Conservation (phyloP, 1,140 invertebrate genomes). For the Leptopilina boulardi region DNA sequence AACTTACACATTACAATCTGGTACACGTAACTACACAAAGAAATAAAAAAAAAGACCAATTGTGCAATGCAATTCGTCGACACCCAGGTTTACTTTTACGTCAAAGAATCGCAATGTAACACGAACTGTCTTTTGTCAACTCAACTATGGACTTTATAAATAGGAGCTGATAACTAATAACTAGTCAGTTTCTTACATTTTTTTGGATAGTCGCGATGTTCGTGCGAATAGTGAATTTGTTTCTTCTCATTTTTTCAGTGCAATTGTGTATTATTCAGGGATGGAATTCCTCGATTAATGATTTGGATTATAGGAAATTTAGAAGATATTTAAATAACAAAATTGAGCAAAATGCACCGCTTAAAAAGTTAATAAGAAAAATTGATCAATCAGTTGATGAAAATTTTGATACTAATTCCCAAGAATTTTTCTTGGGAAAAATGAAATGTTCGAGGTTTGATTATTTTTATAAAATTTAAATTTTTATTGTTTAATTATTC, state of each 20-base stretch:
- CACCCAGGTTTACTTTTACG: constrained; percentile 61
- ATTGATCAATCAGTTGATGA: background rate
- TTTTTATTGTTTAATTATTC: background rate
- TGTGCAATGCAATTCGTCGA: constrained; percentile 37
- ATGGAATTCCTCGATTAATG: background rate
- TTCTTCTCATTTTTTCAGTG: background rate
- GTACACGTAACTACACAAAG: constrained; percentile 34
- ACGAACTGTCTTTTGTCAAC: constrained; percentile 66
- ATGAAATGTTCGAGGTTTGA: constrained; percentile 41
- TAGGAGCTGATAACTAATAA: constrained; percentile 38
- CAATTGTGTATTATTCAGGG: background rate
- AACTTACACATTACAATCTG: constrained; percentile 29
- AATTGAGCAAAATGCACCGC: background rate
- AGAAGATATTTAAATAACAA: background rate
- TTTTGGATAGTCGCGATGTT: background rate
- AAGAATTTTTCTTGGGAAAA: constrained; percentile 28
- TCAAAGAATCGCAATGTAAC: constrained; percentile 49
- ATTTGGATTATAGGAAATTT: constrained; percentile 11
- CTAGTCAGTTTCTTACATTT: constrained; percentile 16
- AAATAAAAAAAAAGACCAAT: constrained; percentile 35
- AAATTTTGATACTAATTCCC: background rate
- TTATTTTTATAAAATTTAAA: background rate
- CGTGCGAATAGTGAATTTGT: constrained; percentile 18
- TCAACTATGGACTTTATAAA: constrained; percentile 61
- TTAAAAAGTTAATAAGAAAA: background rate